Percentiles rank a stretch among this genome's conserved stretches.
These are phyloP conservation scores for Mus minutoides DNA, from an alignment of 2,797 vertebrate species.

Conservation along the genomic window DNA sequence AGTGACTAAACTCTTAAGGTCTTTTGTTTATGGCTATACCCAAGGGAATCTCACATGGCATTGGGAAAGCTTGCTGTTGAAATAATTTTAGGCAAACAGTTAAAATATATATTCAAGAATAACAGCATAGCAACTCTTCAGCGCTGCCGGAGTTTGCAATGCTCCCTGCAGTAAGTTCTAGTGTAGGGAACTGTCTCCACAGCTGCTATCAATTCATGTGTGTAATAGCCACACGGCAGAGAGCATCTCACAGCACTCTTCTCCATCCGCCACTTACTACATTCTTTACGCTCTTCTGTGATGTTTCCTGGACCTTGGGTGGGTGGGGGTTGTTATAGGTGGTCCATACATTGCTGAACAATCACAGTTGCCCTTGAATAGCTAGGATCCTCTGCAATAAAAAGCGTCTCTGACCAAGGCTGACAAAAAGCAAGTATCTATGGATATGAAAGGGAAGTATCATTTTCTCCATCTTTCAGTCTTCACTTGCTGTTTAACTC, in stretches of 20 bases:
- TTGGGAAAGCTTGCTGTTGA: neutral
- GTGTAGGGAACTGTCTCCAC: neutral
- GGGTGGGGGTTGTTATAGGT: neutral
- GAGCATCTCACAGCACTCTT: neutral
- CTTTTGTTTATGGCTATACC: neutral
- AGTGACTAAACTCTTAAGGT: neutral
- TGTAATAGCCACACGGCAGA: no score
- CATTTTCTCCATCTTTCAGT: neutral
- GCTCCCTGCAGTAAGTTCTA: neutral
- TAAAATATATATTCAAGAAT: neutral
- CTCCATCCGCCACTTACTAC: no score
- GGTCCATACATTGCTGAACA: neutral
- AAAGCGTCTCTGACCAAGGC: neutral
- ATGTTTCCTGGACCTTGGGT: neutral
- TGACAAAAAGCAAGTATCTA: neutral
- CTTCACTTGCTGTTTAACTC: neutral
- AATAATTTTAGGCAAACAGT: conserved; percentile 23
- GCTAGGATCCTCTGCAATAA: neutral
- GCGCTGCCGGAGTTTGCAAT: neutral
- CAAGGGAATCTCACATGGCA: neutral
- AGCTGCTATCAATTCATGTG: neutral
- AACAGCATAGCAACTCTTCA: neutral
- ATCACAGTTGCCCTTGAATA: neutral
- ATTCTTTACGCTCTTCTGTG: neutral
- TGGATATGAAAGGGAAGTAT: neutral